A percentile compares a stretch with the other conserved stretches of the same genome.
Conservation (phyloP, 2,888 invertebrate genomes). For the Cantharis nigra region DNA sequence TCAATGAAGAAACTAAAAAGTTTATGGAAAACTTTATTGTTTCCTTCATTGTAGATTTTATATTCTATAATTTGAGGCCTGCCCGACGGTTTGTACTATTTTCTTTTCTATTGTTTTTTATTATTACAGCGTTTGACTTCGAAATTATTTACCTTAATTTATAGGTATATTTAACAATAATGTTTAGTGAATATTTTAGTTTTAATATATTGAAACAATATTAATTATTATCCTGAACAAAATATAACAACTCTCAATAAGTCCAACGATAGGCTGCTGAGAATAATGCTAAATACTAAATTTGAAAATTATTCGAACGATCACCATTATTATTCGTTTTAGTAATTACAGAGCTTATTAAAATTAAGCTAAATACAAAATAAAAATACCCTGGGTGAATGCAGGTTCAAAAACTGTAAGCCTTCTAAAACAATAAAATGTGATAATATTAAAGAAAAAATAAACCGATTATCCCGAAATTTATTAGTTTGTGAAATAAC, state of each 20-base stretch:
- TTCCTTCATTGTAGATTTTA: neutral
- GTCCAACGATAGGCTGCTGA: neutral
- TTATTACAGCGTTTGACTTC: neutral
- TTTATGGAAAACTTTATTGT: neutral
- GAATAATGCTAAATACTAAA: neutral
- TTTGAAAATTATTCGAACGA: neutral
- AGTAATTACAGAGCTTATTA: neutral
- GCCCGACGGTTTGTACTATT: neutral
- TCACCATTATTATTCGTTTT: neutral
- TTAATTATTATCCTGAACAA: neutral
- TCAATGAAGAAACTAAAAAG: neutral
- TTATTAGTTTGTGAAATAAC: neutral
- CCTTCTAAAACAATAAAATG: neutral
- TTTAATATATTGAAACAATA: neutral
- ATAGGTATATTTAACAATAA: too few species aligned
- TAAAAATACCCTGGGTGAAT: neutral
- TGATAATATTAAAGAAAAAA: neutral
- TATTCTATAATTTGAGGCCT: neutral
- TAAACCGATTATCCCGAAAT: neutral
- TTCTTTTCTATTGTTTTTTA: neutral
- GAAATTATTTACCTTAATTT: neutral
- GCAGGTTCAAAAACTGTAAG: neutral
- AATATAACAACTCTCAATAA: neutral
- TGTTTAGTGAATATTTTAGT: neutral
- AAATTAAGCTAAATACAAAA: neutral